phyloP scores from a whole-genome alignment of 2,113 vertebrate genomes.

The Phylloscopus trochilus region DNA sequence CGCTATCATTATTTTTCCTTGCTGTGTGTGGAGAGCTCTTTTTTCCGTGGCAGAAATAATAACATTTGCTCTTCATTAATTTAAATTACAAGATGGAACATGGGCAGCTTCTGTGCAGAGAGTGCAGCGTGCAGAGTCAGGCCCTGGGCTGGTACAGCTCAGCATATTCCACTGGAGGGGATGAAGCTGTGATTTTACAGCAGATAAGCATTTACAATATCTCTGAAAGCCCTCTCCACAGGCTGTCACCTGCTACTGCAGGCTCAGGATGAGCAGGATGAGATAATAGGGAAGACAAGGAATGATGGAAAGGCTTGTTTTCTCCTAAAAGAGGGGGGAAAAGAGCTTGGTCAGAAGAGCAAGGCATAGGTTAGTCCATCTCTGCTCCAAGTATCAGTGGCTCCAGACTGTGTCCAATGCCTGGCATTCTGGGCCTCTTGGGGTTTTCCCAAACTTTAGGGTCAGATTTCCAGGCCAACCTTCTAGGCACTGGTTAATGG shows the following conservation, averaged over 20 bases:
- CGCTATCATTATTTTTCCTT: background rate
- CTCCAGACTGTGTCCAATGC: background rate
- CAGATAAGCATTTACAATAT: background rate
- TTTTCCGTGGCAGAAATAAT: background rate
- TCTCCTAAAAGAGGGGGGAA: background rate
- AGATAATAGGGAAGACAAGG: background rate
- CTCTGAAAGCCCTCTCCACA: background rate
- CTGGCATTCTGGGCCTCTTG: background rate
- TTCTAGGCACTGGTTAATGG: background rate
- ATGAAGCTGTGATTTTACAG: conserved; percentile 28
- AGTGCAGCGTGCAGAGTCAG: background rate
- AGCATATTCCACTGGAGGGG: background rate
- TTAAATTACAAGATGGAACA: background rate
- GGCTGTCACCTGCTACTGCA: background rate
- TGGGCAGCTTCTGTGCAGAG: background rate
- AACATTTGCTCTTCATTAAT: background rate
- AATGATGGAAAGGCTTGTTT: background rate
- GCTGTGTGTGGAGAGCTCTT: background rate
- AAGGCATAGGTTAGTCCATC: background rate
- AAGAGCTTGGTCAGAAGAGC: background rate
- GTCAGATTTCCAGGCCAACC: background rate
- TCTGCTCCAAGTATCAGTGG: background rate
- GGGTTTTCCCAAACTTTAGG: background rate
- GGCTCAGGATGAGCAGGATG: background rate
- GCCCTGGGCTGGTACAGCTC: background rate